Conservation (phyloP, 2,113 vertebrate species). For the Zapus hudsonius region DNA sequence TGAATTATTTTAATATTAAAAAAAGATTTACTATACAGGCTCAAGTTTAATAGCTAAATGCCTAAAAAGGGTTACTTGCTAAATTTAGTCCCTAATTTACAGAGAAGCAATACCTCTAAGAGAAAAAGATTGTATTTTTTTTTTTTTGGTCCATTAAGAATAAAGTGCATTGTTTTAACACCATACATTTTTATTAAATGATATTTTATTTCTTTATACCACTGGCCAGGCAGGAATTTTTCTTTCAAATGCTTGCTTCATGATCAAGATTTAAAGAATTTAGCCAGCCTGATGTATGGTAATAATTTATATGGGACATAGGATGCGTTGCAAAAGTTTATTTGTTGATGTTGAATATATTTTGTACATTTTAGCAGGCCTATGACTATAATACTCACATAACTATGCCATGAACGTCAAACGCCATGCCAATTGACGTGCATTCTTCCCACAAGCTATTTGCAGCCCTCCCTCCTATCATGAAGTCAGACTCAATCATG, state of each 20-base stretch:
- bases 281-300: background rate
- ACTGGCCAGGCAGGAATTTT: background rate
- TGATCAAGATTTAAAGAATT: background rate
- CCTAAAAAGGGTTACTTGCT: background rate
- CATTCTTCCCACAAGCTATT: slow-evolving; percentile 46
- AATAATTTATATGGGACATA: background rate
- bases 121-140: background rate
- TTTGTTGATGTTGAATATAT: slow-evolving; percentile 54
- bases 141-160: background rate
- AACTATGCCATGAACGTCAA: slow-evolving; percentile 35
- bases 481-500: slow-evolving; percentile 1
- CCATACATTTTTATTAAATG: background rate
- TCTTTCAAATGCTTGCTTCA: slow-evolving; percentile 12
- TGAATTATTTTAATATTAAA: background rate
- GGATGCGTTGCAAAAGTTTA: background rate
- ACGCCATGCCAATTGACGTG: background rate
- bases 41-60: background rate
- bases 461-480: slow-evolving; percentile 23
- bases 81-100: background rate
- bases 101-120: background rate
- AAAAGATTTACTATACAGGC: background rate
- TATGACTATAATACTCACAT: slow-evolving; percentile 42
- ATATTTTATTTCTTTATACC: background rate
- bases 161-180: background rate
- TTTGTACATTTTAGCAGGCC: slow-evolving; percentile 28